phyloP scores from a whole-genome alignment of 2,113 vertebrate species.

The Scomber scombrus region DNA sequence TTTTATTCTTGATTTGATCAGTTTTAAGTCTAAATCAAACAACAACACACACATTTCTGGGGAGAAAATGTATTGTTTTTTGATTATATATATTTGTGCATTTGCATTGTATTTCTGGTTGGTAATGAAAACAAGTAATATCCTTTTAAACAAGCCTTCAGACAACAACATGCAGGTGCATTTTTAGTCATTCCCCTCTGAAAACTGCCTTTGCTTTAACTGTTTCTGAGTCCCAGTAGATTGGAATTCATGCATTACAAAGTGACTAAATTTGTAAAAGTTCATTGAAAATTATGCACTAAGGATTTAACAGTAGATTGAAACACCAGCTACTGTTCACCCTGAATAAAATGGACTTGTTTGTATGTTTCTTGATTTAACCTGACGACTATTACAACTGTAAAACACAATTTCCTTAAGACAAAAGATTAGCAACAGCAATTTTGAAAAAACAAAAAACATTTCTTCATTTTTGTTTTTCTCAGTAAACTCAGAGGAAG shows the following conservation, averaged over 20 bases:
- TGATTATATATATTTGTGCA: background rate
- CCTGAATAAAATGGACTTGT: no score
- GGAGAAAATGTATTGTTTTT: background rate
- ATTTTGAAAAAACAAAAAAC: background rate
- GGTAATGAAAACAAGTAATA: background rate
- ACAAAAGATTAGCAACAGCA: background rate
- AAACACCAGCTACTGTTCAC: no score
- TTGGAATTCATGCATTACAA: no score
- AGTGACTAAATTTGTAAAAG: background rate
- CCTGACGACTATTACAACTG: background rate
- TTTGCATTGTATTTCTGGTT: background rate
- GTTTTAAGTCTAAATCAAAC: background rate
- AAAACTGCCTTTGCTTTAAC: background rate
- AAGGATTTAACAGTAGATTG: background rate
- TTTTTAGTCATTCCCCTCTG: no score
- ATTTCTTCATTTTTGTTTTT: slow-evolving; percentile 4
- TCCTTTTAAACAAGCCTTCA: background rate
- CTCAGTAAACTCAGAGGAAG: background rate
- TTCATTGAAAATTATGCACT: background rate
- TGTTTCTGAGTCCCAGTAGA: no score
- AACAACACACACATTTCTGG: background rate
- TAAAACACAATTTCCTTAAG: background rate
- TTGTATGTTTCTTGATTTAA: background rate
- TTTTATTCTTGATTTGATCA: background rate
- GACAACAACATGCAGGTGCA: background rate